Conservation (phyloP, 2,888 invertebrate species). For the Hirtodrosophila alboralis region DNA sequence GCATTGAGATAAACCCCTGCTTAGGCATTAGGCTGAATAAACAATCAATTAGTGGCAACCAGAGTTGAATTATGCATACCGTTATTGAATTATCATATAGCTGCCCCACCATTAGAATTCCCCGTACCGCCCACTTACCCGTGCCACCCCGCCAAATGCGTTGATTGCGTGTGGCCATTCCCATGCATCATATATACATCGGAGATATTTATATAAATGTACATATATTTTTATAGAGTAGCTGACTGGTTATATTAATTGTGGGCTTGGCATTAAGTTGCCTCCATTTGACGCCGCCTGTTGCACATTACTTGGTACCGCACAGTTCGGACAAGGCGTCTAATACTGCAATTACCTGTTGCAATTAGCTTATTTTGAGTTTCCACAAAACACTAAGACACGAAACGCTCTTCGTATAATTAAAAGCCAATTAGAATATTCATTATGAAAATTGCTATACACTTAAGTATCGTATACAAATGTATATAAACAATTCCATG, state of each 20-base stretch:
- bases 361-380: constrained; percentile 72
- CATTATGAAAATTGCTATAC: constrained; percentile 69
- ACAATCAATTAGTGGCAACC: constrained; percentile 66
- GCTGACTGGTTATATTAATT: constrained; percentile 50
- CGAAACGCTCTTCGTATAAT: constrained; percentile 63
- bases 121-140: background rate
- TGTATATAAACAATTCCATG: constrained; percentile 55
- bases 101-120: background rate
- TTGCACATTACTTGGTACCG: constrained; percentile 20
- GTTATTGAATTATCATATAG: constrained; percentile 72
- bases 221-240: constrained; percentile 8
- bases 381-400: constrained; percentile 37
- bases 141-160: constrained; percentile 46
- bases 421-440: constrained; percentile 76
- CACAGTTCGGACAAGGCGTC: constrained; percentile 56
- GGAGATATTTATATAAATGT: background rate
- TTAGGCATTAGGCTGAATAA: constrained; percentile 58
- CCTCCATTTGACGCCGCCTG: constrained; percentile 46
- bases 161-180: constrained; percentile 59
- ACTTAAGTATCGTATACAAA: constrained; percentile 45
- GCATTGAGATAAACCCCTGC: constrained; percentile 34
- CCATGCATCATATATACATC: constrained; percentile 15
- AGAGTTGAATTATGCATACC: constrained; percentile 63
- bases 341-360: constrained; percentile 72
- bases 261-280: constrained; percentile 52